phyloP scores from a whole-genome alignment of 2,888 invertebrate genomes.

The Eueremaeus valkanovi region DNA sequence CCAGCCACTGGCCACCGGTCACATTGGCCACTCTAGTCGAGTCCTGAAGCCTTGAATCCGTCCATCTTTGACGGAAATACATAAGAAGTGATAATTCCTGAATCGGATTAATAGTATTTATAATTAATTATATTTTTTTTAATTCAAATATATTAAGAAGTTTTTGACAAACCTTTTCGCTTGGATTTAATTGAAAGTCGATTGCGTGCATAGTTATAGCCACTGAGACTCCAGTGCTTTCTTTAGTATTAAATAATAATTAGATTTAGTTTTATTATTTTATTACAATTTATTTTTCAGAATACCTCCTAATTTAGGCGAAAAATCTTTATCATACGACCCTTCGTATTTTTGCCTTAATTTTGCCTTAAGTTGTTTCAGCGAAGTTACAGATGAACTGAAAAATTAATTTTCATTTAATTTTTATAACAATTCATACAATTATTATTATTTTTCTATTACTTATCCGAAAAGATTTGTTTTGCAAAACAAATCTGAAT shows the following conservation, averaged over 20 bases:
- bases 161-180: background rate
- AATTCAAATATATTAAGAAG: too few species aligned
- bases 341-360: background rate
- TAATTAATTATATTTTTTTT: too few species aligned
- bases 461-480: too few species aligned
- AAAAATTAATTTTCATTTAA: too few species aligned
- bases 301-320: background rate
- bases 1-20: background rate
- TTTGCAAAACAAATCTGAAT: too few species aligned
- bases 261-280: too few species aligned
- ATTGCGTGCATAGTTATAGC: background rate
- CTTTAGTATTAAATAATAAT: too few species aligned
- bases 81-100: background rate
- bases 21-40: background rate
- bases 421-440: too few species aligned
- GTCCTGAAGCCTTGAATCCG: background rate
- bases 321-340: background rate
- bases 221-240: too few species aligned
- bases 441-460: too few species aligned
- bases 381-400: background rate
- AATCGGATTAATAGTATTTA: background rate
- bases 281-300: background rate
- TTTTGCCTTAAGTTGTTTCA: background rate
- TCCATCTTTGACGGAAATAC: conserved; percentile 15
- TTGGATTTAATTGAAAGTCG: background rate